phyloP scores from a whole-genome alignment of 2,888 invertebrate genomes.

The Aphodius granarius region DNA sequence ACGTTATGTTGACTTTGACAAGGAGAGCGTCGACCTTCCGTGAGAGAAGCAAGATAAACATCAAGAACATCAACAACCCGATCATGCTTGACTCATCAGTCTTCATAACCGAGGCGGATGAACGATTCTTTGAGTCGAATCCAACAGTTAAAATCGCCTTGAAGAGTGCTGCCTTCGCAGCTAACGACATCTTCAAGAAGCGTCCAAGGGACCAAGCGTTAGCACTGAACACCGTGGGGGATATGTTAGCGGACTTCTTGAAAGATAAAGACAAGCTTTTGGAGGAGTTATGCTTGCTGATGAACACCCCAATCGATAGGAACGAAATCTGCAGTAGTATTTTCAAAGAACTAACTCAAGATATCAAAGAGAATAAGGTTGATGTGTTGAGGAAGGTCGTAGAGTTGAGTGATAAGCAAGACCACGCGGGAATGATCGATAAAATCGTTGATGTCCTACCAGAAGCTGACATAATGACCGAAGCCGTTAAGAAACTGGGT shows the following conservation, averaged over 20 bases:
- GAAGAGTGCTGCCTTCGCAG: slow-evolving; percentile 50
- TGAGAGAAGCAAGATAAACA: slow-evolving; percentile 49
- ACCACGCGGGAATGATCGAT: slow-evolving; percentile 63
- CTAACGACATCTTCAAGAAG: slow-evolving; percentile 51
- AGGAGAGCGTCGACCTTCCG: slow-evolving; percentile 49
- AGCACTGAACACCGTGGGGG: slow-evolving; percentile 48
- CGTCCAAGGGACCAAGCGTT: slow-evolving; percentile 52
- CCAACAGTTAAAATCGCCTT: slow-evolving; percentile 47
- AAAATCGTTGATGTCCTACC: slow-evolving; percentile 66
- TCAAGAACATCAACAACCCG: slow-evolving; percentile 48
- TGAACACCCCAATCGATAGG: slow-evolving; percentile 48
- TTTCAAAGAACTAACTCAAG: slow-evolving; percentile 53
- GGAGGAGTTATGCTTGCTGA: slow-evolving; percentile 45
- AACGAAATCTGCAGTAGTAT: slow-evolving; percentile 48
- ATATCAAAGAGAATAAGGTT: slow-evolving; percentile 62
- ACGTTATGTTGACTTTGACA: slow-evolving; percentile 50
- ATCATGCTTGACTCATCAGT: slow-evolving; percentile 37
- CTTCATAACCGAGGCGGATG: slow-evolving; percentile 42
- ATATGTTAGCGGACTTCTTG: slow-evolving; percentile 45
- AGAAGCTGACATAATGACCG: slow-evolving; percentile 62
- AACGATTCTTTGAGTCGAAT: slow-evolving; percentile 43
- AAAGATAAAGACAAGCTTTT: slow-evolving; percentile 43
- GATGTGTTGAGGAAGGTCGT: slow-evolving; percentile 64
- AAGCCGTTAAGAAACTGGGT: slow-evolving; percentile 68
- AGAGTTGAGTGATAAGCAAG: slow-evolving; percentile 56